Evolutionary conservation across 1,140 invertebrate species (phyloP), one percentile per base, ranked within the genome.

Genomic region (Drosophila erecta): DNA sequence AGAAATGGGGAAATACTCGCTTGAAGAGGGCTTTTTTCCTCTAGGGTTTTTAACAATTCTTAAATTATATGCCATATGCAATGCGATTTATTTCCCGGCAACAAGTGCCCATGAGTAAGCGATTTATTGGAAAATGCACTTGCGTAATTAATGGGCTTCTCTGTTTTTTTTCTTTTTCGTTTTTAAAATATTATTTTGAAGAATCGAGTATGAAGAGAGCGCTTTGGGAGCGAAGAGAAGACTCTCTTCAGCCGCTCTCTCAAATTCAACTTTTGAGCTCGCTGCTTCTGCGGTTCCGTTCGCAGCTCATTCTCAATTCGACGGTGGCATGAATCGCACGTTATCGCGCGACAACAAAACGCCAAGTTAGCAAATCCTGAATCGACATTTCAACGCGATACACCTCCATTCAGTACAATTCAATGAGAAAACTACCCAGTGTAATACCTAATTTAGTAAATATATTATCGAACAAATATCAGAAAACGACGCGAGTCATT

Each of bases 21-120:
- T 35, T 12, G 37, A 4, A 7, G 12, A 55, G 43, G 41, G 59
- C 27, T 40, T 12, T 59, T 56, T 41, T 44, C 30, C 30, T 59
- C 41, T 22, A 15, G 59, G 12, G 35, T n/a, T 57, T 59, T 49
- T 66, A 56, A 20, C 12, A 38, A 35, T 22, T 56, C 14, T 51
- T 24, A 62, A 72, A 56, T 61, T 67, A 46, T 56, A 60, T 67
- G 47, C 46, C 64, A 46, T 56, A 60, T 67, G 47, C 46, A 58
- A 35, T 47, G 14, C 44, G 35, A 49, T 66, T 22, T 30, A 50
- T 46, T 50, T 61, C 27, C 71, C 44, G 46, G 64, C 54, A 81
- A 64, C 43, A 74, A 74, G 56, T 62, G 77, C 65, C 50, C 62
- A 77, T 86, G 81, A 81, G 81, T 77, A 76, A 86, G 64, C 44